Percentiles rank a stretch among this genome's conserved stretches.
Evolutionary conservation across 2,113 vertebrate genomes (phyloP).

Genomic region (Paramisgurnus dabryanus): DNA sequence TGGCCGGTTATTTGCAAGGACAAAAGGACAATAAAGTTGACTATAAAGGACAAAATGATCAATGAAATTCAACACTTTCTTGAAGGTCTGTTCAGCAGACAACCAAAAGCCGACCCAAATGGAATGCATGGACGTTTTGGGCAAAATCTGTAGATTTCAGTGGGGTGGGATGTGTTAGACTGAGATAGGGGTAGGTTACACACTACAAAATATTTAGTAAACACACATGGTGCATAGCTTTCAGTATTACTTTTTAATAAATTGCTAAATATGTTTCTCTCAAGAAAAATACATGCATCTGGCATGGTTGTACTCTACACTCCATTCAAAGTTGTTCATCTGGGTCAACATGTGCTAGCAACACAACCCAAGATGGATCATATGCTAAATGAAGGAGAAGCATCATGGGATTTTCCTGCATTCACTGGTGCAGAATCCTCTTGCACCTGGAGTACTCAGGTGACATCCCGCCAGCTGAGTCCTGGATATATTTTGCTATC

Average conservation of each 20-base stretch:
- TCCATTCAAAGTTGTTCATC: slow-evolving; percentile 31
- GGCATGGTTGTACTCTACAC: not conserved
- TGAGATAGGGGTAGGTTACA: too few relatives aligned
- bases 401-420: slow-evolving; percentile 43
- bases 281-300: not conserved
- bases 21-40: too few relatives aligned
- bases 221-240: too few relatives aligned
- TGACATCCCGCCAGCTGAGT: slow-evolving; percentile 44
- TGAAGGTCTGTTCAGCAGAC: not conserved
- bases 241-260: not conserved
- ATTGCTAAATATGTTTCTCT: not conserved
- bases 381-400: slow-evolving; percentile 53
- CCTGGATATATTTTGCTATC: not conserved
- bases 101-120: too few relatives aligned
- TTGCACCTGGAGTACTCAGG: slow-evolving; percentile 47
- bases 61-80: too few relatives aligned
- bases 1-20: too few relatives aligned
- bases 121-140: too few relatives aligned
- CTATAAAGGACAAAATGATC: too few relatives aligned
- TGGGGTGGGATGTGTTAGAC: too few relatives aligned
- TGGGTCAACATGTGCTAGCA: slow-evolving; percentile 48
- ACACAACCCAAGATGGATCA: slow-evolving; percentile 49
- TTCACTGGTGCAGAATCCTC: slow-evolving; percentile 26
- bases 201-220: too few relatives aligned
- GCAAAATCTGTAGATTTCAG: too few relatives aligned